Base-by-base conservation (phyloP, 2,113 vertebrate genomes). In the Hyaena hyaena region DNA sequence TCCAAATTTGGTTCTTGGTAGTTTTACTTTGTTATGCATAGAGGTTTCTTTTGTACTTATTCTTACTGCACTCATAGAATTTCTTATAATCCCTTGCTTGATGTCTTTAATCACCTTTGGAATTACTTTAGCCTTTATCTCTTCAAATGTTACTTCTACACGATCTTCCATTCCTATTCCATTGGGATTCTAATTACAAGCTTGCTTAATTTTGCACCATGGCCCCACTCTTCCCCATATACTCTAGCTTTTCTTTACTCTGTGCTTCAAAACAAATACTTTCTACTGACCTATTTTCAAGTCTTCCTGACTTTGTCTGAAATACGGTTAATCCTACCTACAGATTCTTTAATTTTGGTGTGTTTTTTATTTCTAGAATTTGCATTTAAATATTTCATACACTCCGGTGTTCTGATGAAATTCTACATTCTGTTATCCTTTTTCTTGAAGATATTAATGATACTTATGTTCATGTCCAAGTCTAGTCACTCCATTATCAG, bases 371-470 rank as follows among this genome's bases (percentile, higher is more conserved):
- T 66, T 90, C 45, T 39, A 81, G 31, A 66, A 58, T 61, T 16
- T 68, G 17, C 39, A 17, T 43, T 66, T 80, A 26, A 79, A 71
- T 53, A 90, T 55, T 71, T 80, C 61, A 69, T n/a, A 55, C 0
- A 69, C 55, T 33, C 14, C 10, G 17, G 10, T 81, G 35, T 15
- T 77, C 28, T 50, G 33, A 45, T 43, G 39, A 77, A 69, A 95
- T 88, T 77, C 58, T 61, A 26, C 4, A 50, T 50, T 3, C 14
- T 50, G 4, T 61, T 77, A 85, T 35, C 43, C 63, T 50, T 50
- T 84, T 97, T 82, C 83, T 97, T 93, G 15, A 95, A 48, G 5
- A 45, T 21, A 55, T 90, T 80, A 71, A 79, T 35, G 11, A n/a
- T 8, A n/a, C 1, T 81, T 66, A 66, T 48, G 19, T 90, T 86